Evolutionary conservation across 2,888 invertebrate species (phyloP).

Genomic region (Sinodicranocentrus sp.): DNA sequence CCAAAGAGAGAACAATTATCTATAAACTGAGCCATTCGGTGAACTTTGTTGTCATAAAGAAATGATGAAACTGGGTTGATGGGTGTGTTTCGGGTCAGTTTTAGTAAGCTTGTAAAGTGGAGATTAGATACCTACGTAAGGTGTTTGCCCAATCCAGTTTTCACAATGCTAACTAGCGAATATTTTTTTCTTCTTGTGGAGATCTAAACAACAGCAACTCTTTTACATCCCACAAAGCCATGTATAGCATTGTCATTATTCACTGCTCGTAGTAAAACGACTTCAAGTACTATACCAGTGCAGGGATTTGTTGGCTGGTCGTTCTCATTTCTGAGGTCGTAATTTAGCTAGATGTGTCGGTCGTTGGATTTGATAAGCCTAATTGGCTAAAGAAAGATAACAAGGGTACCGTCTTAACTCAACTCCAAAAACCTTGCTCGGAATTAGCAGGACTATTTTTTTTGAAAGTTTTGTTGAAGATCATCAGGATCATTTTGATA

Average conservation of each 20-base stretch:
- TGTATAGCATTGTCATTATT: slow-evolving; percentile 35
- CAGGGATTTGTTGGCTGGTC: slow-evolving; percentile 17
- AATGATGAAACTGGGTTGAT: slow-evolving; percentile 24
- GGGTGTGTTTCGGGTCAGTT: slow-evolving; percentile 37
- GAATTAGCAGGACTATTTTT: no score
- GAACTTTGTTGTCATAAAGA: slow-evolving; percentile 5
- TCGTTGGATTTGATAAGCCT: slow-evolving; percentile 41
- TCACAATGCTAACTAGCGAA: neutral
- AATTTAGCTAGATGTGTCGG: neutral
- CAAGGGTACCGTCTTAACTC: slow-evolving; percentile 12
- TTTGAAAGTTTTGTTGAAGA: no score
- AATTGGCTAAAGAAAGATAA: slow-evolving; percentile 34
- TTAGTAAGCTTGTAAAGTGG: slow-evolving; percentile 10
- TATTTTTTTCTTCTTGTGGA: slow-evolving; percentile 1
- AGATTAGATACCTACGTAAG: slow-evolving; percentile 6
- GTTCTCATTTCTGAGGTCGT: slow-evolving; percentile 8
- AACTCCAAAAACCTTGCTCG: no score
- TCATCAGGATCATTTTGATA: no score
- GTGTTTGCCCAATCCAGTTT: slow-evolving; percentile 1
- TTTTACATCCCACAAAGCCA: slow-evolving; percentile 48
- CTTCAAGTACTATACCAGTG: neutral
- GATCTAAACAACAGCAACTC: neutral
- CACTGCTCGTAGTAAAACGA: neutral
- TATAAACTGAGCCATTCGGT: neutral
- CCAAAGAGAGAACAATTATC: no score